Evolutionary conservation across 1,140 invertebrate species (phyloP), one percentile per base, ranked within the genome.

Genomic region (Laodelphax striatellus): DNA sequence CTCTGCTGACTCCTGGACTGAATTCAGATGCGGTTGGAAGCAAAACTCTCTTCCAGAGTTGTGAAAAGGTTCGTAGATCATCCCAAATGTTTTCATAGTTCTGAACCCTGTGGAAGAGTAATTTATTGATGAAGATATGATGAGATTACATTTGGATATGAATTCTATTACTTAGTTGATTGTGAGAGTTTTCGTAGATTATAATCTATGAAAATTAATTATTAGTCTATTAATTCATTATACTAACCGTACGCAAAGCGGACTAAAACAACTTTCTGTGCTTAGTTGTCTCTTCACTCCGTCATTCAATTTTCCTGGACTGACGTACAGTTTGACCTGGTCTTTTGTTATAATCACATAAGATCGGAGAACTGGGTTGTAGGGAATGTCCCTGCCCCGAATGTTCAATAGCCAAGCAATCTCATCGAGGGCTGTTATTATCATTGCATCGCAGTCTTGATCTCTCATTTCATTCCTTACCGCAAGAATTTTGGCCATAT

Each of bases 391-490:
- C 55, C 82, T 79, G 5, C 94, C 94, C 8, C 97, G 80, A n/a
- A 99, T 82, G 71, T 98, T 99, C 16, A 98, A 79, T 5, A 98
- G 72, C 90, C 94, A 97, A 1, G 93, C 91, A 16, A 95, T 87
- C 73, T 97, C 93, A 67, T 96, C 93, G 38, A 97, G 71, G 1
- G 91, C 86, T 0, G 92, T 94, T 1, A 97, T 77, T 9, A 97
- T 78, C 71, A 95, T 80, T 0, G 88, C 85, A 66, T 91, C 85
- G 3, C 82, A 87, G 5, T 78, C 79, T 28, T 80, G 70, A 0
- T 80, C 71, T 22, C 78, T 75, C 67, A 96, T 77, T 63, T 86
- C 79, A 28, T 77, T 70, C 8, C 90, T 74, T 2, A 92, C 75
- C 38, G 81, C 76, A 14, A 72, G 69, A 0, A 94, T 75, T 73